Percentiles rank a stretch among this genome's conserved stretches.
Conservation (phyloP, 1,140 invertebrate species). For the Xylocopa sonorina region DNA sequence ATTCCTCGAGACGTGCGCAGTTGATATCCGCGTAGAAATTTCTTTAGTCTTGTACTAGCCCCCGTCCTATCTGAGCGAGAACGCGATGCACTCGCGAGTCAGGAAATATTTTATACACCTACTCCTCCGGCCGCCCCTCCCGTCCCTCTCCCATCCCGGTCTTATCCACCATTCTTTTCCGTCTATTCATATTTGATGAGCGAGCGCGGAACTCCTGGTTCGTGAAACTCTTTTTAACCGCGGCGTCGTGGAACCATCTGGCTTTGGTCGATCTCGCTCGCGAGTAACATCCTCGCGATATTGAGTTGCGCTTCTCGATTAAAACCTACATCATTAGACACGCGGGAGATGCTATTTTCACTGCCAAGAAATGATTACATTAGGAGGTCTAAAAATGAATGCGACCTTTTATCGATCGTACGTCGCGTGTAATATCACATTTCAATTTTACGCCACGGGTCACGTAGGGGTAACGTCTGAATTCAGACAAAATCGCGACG, state of each 20-base stretch:
- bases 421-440: too few relatives aligned
- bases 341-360: too few relatives aligned
- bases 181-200: conserved; percentile 72
- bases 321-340: neutral
- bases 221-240: conserved; percentile 6
- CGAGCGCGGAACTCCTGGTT: conserved; percentile 50
- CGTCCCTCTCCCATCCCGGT: conserved; percentile 29
- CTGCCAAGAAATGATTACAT: too few relatives aligned
- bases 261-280: neutral
- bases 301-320: conserved; percentile 56
- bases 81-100: conserved; percentile 64
- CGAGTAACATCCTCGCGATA: conserved; percentile 39
- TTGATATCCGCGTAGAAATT: conserved; percentile 60
- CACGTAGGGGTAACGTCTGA: too few relatives aligned
- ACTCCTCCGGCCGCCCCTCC: too few relatives aligned
- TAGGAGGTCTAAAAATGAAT: too few relatives aligned
- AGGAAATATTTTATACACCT: conserved; percentile 73
- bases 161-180: conserved; percentile 66
- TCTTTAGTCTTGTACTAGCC: conserved; percentile 19
- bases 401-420: too few relatives aligned
- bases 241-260: conserved; percentile 1
- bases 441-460: too few relatives aligned
- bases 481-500: too few relatives aligned
- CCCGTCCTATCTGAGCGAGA: conserved; percentile 40
- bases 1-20: conserved; percentile 49